Evolutionary conservation across 2,888 invertebrate species (phyloP), one percentile per base, ranked within the genome.

Genomic region (Agrochola lychnidis): DNA sequence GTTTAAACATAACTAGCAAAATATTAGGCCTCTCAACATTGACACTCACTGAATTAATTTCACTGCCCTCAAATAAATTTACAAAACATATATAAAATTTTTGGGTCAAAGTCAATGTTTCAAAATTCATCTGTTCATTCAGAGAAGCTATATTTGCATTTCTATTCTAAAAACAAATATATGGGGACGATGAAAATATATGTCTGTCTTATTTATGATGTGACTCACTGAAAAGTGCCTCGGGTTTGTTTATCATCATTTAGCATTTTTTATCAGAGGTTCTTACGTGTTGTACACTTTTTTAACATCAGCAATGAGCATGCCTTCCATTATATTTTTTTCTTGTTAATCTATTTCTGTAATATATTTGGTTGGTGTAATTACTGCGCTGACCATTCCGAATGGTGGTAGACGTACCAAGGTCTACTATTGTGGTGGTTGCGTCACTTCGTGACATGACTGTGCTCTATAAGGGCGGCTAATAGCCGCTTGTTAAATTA

Each of bases 401-500:
- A 83, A 79, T 80, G 70, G 57, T 75, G 59, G 78, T 79, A 78
- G 74, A 78, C 59, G 67, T 76, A 67, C 73, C 92, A 92, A 95
- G 93, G 93, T 91, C 91, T 90, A 84, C 90, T 80, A 92, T 94
- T 94, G 92, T 94, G 90, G 87, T 82, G 84, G 90, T 90, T 90
- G 89, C 86, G 90, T 94, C 93, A 84, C 70, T 79, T 63, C 85
- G 59, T 84, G 79, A 71, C 93, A 94, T 92, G 89, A 92, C 87
- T 91, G 86, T 88, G 90, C 89, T 88, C 92, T 89, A 89, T 89
- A 90, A 91, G 92, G 91, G 86, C 87, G 86, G 88, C 90, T 93
- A 92, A 93, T 93, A 91, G 91, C 90, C 80, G 88, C 90, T 93
- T 89, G 92, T 92, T 92, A 91, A 91, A 92, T 92, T 90, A 89